Evolutionary conservation across 2,113 vertebrate genomes (phyloP).

Genomic region (Xenopus tropicalis): UCB_Xtro_10.0 CM004446.2:3562001-3562500

Average conservation of each 20-base stretch:
- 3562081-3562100: conserved; percentile 18
- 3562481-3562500: too few species aligned
- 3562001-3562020: too few species aligned
- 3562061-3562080: too few species aligned
- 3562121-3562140: neutral
- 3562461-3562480: too few species aligned
- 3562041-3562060: too few species aligned
- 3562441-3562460: too few species aligned
- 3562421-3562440: too few species aligned
- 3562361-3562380: neutral
- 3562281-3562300: conserved; percentile 89
- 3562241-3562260: conserved; percentile 81
- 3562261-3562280: conserved; percentile 75
- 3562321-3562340: conserved; percentile 60
- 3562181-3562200: conserved; percentile 89
- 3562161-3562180: conserved; percentile 68
- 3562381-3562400: too few species aligned
- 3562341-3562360: conserved; percentile 26
- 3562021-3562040: too few species aligned
- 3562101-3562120: conserved; percentile 19
- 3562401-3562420: too few species aligned
- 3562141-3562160: conserved; percentile 29
- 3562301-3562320: conserved; percentile 95
- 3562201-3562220: conserved; percentile 75
- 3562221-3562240: conserved; percentile 78